These are phyloP conservation scores for Ataeniobius toweri DNA, from an alignment of 2,797 vertebrate species.

Conservation along the genomic window DNA sequence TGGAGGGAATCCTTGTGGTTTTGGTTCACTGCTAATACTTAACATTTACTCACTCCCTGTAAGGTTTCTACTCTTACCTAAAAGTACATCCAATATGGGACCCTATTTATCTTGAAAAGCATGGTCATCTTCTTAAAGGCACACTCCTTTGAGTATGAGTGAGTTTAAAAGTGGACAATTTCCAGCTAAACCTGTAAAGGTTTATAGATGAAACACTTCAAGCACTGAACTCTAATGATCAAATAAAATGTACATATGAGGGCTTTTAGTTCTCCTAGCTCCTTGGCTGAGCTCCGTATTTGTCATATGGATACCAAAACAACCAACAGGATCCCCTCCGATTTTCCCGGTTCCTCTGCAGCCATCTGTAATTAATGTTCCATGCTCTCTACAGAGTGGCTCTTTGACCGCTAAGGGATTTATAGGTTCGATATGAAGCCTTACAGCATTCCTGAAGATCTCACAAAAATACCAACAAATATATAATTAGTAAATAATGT, in stretches of 20 bases:
- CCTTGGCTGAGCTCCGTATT: conserved; percentile 6
- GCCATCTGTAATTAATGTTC: conserved; percentile 19
- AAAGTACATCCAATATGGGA: conserved; percentile 7
- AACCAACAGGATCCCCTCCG: conserved; percentile 26
- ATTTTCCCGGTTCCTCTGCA: conserved; percentile 25
- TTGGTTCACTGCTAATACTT: conserved; percentile 18
- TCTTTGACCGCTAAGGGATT: conserved; percentile 6
- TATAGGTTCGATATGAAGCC: background rate
- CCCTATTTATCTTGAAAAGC: background rate
- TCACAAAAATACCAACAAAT: conserved; percentile 9
- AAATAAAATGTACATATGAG: conserved; percentile 51
- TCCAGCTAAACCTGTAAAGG: conserved; percentile 51
- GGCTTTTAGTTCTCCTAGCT: conserved; percentile 23
- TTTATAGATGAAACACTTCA: conserved; percentile 46
- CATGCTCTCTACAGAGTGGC: conserved; percentile 9
- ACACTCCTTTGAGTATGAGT: background rate
- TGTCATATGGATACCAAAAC: conserved; percentile 9
- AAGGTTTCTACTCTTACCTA: conserved; percentile 19
- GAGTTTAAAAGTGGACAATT: conserved; percentile 24
- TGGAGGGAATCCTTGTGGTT: conserved; percentile 9
- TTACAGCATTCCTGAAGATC: conserved; percentile 8
- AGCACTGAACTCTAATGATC: conserved; percentile 34
- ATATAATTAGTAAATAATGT: conserved; percentile 11
- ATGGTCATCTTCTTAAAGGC: background rate
- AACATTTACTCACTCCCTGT: conserved; percentile 10